A percentile compares a stretch with the other conserved stretches of the same genome.
phyloP scores from a whole-genome alignment of 2,797 vertebrate genomes.

The Erpetoichthys calabaricus region DNA sequence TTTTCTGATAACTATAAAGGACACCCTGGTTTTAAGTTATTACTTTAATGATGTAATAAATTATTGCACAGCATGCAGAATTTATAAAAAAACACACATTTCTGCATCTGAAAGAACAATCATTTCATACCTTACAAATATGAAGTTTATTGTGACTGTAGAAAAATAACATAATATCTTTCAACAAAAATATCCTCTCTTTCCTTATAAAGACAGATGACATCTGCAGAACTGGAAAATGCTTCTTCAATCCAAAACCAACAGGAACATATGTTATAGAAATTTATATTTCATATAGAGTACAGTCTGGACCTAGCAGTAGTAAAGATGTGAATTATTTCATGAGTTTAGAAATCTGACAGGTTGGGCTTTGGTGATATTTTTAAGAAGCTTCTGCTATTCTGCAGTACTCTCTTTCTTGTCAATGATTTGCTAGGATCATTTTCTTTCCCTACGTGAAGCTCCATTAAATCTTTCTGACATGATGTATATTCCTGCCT shows the following conservation, averaged over 20 bases:
- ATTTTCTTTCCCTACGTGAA: conserved; percentile 23
- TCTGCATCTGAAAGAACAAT: too few species aligned
- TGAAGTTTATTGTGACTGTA: too few species aligned
- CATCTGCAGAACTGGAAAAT: conserved; percentile 2
- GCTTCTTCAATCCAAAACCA: conserved; percentile 12
- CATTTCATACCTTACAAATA: too few species aligned
- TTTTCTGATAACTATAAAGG: too few species aligned
- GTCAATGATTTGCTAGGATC: conserved; percentile 26
- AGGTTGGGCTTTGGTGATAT: conserved; percentile 42
- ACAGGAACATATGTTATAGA: conserved; percentile 20
- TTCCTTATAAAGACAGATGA: neutral
- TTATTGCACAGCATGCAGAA: too few species aligned
- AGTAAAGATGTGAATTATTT: conserved; percentile 41
- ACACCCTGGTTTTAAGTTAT: too few species aligned
- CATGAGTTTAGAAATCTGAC: conserved; percentile 48
- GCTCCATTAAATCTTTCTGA: conserved; percentile 41
- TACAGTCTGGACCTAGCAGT: conserved; percentile 31
- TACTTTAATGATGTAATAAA: too few species aligned
- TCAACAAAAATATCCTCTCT: neutral
- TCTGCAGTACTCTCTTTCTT: conserved; percentile 46
- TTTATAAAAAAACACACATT: too few species aligned
- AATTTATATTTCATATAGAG: conserved; percentile 26
- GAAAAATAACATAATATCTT: too few species aligned
- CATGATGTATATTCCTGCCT: conserved; percentile 48
- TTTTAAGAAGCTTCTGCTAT: conserved; percentile 52